Evolutionary conservation across 92 coral and sea anemone species (phyloP).

Genomic region (Paramuricea clavata): DNA sequence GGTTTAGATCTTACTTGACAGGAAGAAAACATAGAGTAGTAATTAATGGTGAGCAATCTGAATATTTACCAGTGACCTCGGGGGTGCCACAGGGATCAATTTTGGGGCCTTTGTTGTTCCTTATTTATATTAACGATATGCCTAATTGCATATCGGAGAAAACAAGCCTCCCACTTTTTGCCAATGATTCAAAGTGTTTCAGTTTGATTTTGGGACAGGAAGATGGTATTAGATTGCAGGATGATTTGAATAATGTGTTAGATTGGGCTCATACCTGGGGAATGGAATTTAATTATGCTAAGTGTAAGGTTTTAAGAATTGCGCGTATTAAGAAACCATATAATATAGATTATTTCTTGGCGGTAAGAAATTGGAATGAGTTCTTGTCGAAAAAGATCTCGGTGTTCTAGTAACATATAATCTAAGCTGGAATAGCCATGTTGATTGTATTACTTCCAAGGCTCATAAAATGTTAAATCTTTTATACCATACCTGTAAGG

Average conservation of each 20-base stretch:
- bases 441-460: conserved; percentile 26
- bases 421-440: conserved; percentile 54
- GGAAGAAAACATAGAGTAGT: not conserved
- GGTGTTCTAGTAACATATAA: conserved; percentile 38
- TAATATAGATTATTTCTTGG: conserved; percentile 40
- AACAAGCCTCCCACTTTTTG: not conserved
- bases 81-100: not conserved
- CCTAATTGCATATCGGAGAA: not conserved
- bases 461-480: conserved; percentile 46
- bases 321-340: conserved; percentile 1
- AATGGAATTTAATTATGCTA: not conserved
- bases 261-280: conserved; percentile 3
- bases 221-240: conserved; percentile 35
- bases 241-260: conserved; percentile 11
- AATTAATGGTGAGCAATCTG: not conserved
- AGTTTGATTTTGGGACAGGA: conserved; percentile 45
- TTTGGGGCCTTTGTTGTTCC: conserved; percentile 18
- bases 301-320: not conserved
- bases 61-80: not conserved
- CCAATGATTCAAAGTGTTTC: conserved; percentile 25
- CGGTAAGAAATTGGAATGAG: conserved; percentile 36
- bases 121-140: conserved; percentile 15
- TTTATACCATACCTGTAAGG: conserved; percentile 45
- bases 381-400: conserved; percentile 52
- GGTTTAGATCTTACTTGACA: not conserved